Evolutionary conservation across 2,113 vertebrate genomes (phyloP).

Genomic region (Oplegnathus fasciatus): DNA sequence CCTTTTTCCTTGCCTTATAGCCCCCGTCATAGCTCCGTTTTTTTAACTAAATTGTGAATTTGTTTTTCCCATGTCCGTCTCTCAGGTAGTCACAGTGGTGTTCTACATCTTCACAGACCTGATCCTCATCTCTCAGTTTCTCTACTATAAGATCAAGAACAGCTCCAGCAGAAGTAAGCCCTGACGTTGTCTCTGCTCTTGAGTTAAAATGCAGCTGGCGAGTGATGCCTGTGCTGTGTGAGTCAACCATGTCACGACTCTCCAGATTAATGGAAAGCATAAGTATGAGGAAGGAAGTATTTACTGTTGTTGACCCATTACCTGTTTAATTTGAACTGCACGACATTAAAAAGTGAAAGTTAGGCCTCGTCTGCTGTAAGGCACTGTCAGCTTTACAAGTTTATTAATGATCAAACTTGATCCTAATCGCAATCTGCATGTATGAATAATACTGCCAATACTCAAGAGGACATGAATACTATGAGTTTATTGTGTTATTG

Average conservation of each 20-base stretch:
- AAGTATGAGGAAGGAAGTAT: neutral
- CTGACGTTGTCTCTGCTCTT: neutral
- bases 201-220: neutral
- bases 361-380: neutral
- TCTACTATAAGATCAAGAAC: slow-evolving; percentile 84
- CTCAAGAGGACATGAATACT: neutral
- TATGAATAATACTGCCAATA: neutral
- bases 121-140: slow-evolving; percentile 81
- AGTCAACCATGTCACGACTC: neutral
- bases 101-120: slow-evolving; percentile 81
- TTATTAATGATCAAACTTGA: neutral
- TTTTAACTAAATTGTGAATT: neutral
- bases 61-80: slow-evolving; percentile 14
- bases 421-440: neutral
- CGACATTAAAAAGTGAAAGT: neutral
- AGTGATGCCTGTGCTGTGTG: neutral
- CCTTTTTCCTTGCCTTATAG: neutral
- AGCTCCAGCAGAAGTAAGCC: slow-evolving; percentile 77
- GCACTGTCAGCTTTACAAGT: neutral
- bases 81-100: slow-evolving; percentile 78
- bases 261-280: neutral
- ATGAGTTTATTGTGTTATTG: neutral
- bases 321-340: neutral
- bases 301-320: neutral
- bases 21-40: no score